A percentile compares a stretch with the other conserved stretches of the same genome.
Conservation (phyloP, 2,888 invertebrate species). For the Andrena dorsata region DNA sequence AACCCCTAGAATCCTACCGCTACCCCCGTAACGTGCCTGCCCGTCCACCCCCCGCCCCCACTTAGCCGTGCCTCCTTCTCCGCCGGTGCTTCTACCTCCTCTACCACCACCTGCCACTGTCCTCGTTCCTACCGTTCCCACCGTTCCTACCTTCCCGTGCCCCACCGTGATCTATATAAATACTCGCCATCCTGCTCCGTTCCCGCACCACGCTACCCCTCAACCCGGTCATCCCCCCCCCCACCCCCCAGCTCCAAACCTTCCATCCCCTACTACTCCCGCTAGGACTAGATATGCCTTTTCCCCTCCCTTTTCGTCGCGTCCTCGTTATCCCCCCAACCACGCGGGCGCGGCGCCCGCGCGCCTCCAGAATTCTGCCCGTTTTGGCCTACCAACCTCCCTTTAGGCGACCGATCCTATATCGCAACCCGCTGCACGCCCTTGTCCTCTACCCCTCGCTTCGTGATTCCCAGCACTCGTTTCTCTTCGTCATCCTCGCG, state of each 20-base stretch:
- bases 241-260: not conserved
- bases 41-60: too few relatives aligned
- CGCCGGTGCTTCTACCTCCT: slow-evolving; percentile 6
- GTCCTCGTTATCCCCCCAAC: not conserved
- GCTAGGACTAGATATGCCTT: slow-evolving; percentile 18
- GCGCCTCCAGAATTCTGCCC: slow-evolving; percentile 2
- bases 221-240: too few relatives aligned
- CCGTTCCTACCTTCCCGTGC: slow-evolving; percentile 12
- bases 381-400: slow-evolving; percentile 29
- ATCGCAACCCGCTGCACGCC: slow-evolving; percentile 12
- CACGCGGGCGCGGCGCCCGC: not conserved
- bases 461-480: not conserved
- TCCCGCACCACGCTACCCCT: not conserved
- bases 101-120: slow-evolving; percentile 7
- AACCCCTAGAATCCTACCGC: slow-evolving; percentile 77
- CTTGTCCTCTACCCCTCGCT: slow-evolving; percentile 10
- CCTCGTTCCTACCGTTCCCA: slow-evolving; percentile 18
- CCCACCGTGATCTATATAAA: not conserved
- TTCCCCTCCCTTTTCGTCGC: slow-evolving; percentile 15
- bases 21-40: slow-evolving; percentile 57
- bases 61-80: slow-evolving; percentile 24
- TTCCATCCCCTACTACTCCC: slow-evolving; percentile 13
- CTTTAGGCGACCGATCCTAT: slow-evolving; percentile 44
- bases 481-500: not conserved
- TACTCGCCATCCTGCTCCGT: slow-evolving; percentile 4